Base-by-base conservation (phyloP, 1,140 invertebrate genomes). In the Drosophila saltans region DNA sequence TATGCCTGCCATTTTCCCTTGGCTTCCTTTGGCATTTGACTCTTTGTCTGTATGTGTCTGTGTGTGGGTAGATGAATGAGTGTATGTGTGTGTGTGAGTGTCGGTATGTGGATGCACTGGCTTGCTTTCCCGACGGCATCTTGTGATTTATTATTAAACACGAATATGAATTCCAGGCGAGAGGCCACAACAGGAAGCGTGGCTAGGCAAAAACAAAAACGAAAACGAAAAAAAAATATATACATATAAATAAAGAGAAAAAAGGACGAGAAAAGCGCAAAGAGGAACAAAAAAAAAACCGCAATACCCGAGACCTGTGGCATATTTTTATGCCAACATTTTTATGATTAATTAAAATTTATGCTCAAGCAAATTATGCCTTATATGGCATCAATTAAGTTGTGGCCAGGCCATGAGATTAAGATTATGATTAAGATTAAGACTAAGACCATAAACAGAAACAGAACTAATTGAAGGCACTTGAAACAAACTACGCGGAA, bases 271-370 rank as follows among this genome's bases (percentile, higher is more conserved):
- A 30, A 39, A 66, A 72, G n/a, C 63, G 55, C 55, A 43, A 24
- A 24, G 26, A 73, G 60, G 60, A 81, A 56, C 33, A 16, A 43
- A 64, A 72, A 68, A 70, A 70, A 82, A 76, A 41, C 10, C 60
- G 45, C 56, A 45, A 26, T 21, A 28, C 66, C 45, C 45, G 56
- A 62, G 60, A 66, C 76, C 80, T 88, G 83, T 78, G 78, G 69
- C 57, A 66, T 71, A 82, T 79, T 88, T 86, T 85, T 81, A 82
- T 88, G 82, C 72, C 74, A 76, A 68, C 76, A 76, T 71, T 88
- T 88, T 88, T 89, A 88, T 83, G 80, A 86, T 88, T 89, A 88
- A 86, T 86, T 86, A 88, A 88, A 86, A 89, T 86, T 88, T 80
- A 86, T 88, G 83, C 80, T 69, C 58, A 56, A 68, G 56, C 79